These are phyloP conservation scores for Phoenicopterus ruber DNA, from an alignment of 2,113 vertebrate species.

Conservation along the genomic window DNA sequence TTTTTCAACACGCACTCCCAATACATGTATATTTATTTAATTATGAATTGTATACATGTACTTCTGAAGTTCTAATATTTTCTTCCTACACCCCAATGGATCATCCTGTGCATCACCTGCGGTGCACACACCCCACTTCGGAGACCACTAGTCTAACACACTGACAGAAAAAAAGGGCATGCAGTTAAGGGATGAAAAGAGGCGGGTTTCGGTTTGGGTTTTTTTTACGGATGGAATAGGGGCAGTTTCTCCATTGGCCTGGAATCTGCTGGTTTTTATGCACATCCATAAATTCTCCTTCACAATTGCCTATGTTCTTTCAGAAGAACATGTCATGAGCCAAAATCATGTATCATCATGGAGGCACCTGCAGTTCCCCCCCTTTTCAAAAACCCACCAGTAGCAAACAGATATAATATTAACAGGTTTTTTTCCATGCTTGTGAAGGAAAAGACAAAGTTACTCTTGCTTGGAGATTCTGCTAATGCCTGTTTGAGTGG, in stretches of 20 bases:
- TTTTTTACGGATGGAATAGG: background rate
- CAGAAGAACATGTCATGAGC: background rate
- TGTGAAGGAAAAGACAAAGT: background rate
- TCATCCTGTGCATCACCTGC: background rate
- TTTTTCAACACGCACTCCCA: background rate
- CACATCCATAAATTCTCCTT: background rate
- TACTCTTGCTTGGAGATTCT: background rate
- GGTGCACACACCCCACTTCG: background rate
- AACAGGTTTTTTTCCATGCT: background rate
- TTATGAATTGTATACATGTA: too few species aligned
- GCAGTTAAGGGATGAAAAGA: background rate
- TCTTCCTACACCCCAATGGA: background rate
- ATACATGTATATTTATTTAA: background rate
- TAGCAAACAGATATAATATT: background rate
- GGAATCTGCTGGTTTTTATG: background rate
- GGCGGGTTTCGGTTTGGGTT: too few species aligned
- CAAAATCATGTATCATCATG: accelerated
- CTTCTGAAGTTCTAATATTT: background rate
- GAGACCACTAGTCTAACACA: background rate
- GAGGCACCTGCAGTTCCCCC: background rate
- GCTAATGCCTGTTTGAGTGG: background rate
- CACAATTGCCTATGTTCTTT: background rate
- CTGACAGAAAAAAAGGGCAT: background rate
- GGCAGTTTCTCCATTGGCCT: background rate
- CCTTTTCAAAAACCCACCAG: background rate